Evolutionary conservation across 2,797 vertebrate species (phyloP).

Genomic region (Limosa lapponica): DNA sequence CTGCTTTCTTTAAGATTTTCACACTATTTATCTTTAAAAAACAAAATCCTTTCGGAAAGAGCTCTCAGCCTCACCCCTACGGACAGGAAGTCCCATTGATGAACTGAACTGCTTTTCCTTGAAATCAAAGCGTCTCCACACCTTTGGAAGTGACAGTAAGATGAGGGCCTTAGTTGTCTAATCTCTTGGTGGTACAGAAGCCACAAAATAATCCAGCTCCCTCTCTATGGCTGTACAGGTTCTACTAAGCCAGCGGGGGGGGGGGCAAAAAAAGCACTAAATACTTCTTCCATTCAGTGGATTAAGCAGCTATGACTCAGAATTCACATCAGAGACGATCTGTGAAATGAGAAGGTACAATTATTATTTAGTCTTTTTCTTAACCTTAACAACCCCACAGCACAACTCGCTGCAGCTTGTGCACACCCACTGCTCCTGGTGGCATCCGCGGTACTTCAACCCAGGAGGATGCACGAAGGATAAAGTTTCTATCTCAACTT

Average conservation of each 20-base stretch:
- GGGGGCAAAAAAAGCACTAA: neutral
- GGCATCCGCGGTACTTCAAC: conserved; percentile 23
- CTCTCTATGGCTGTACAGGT: neutral
- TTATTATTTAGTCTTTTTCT: neutral
- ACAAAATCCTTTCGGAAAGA: neutral
- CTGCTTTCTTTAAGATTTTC: neutral
- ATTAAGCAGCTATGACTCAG: neutral
- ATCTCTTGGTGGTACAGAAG: neutral
- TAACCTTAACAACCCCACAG: neutral
- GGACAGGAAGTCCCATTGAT: neutral
- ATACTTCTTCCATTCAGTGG: neutral
- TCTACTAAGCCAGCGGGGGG: neutral
- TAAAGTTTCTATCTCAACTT: conserved; percentile 60
- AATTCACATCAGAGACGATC: neutral
- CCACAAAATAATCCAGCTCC: neutral
- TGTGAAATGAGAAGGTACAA: neutral
- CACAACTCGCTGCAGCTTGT: neutral
- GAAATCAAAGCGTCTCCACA: neutral
- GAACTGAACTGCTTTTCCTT: neutral
- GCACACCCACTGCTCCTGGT: neutral
- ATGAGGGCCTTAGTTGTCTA: neutral
- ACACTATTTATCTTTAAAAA: neutral
- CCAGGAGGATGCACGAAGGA: neutral
- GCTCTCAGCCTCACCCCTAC: neutral
- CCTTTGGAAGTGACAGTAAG: neutral